A percentile compares a stretch with the other conserved stretches of the same genome.
phyloP scores from a whole-genome alignment of 2,888 invertebrate genomes.

The Eilema griseolum region DNA sequence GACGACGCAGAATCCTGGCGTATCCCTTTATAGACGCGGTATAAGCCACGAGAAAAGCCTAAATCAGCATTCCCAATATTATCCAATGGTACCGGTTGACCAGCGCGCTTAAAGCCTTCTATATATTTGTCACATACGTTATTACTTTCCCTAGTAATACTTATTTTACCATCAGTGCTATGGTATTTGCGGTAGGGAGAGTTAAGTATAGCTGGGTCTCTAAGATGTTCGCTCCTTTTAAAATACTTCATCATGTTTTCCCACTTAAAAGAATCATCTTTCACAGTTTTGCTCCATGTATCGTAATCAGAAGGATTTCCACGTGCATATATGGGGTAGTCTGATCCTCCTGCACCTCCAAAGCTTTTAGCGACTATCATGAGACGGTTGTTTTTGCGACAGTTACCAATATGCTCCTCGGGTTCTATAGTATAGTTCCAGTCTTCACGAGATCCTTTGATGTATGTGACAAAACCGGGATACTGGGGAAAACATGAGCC shows the following conservation, averaged over 20 bases:
- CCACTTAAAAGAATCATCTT: not conserved
- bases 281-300: not conserved
- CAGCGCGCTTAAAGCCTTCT: not conserved
- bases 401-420: not conserved
- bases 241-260: not conserved
- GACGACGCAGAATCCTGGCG: not conserved
- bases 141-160: not conserved
- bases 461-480: not conserved
- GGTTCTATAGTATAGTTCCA: not conserved
- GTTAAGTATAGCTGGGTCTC: not conserved
- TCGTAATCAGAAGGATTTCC: constrained; percentile 5
- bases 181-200: not conserved
- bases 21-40: not conserved
- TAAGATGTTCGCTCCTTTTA: not conserved
- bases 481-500: not conserved
- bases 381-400: not conserved
- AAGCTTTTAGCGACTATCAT: not conserved
- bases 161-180: not conserved
- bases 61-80: not conserved
- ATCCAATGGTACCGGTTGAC: not conserved
- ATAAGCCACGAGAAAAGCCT: not conserved
- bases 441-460: not conserved
- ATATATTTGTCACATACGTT: not conserved
- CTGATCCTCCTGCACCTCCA: not conserved
- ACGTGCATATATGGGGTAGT: not conserved